Conservation (phyloP, 2,888 invertebrate genomes). For the Tupiocoris notatus region DNA sequence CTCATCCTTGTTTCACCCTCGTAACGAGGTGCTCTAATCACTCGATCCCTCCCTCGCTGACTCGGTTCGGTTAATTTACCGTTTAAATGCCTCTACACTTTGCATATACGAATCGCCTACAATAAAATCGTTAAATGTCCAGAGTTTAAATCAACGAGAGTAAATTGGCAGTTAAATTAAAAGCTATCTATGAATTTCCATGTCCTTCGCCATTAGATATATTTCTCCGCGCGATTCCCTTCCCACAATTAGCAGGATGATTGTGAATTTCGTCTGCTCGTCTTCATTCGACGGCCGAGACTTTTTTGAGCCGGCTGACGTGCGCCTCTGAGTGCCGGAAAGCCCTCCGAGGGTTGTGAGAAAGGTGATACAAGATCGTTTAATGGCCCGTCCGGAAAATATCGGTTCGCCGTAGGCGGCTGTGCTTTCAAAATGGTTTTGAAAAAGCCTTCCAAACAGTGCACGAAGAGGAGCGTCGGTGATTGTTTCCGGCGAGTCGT, state of each 20-base stretch:
- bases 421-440: not conserved
- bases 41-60: not conserved
- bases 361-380: not conserved
- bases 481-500: not conserved
- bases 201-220: no score
- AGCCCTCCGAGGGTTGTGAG: not conserved
- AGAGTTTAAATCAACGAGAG: no score
- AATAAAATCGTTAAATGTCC: not conserved
- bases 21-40: slow-evolving; percentile 2
- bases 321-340: not conserved
- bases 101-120: not conserved
- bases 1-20: slow-evolving; percentile 34
- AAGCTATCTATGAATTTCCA: no score
- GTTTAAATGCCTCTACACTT: not conserved
- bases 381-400: not conserved
- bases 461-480: not conserved
- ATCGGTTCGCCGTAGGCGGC: not conserved
- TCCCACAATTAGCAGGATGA: no score
- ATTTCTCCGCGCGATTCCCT: no score
- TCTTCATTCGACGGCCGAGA: no score
- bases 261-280: no score
- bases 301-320: no score
- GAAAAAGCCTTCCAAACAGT: not conserved
- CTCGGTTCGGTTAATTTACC: not conserved
- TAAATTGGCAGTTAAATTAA: no score